Percentiles rank a stretch among this genome's conserved stretches.
Evolutionary conservation across 2,113 vertebrate species (phyloP).

Genomic region (Zosterops japonicus): DNA sequence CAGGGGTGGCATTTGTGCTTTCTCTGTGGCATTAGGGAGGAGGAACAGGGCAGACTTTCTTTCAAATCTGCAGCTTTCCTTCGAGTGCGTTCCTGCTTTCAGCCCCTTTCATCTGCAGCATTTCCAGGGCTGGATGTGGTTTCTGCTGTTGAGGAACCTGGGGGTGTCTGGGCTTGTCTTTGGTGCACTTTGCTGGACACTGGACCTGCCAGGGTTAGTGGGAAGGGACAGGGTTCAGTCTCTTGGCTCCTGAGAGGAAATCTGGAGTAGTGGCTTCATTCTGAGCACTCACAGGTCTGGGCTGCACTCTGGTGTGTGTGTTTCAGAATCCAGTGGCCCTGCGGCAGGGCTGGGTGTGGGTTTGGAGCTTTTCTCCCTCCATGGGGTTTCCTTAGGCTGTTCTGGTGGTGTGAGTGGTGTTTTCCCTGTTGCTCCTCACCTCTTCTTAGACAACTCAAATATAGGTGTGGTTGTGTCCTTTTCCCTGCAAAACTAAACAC

Average conservation of each 20-base stretch:
- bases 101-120: neutral
- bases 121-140: neutral
- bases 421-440: neutral
- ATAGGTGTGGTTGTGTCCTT: neutral
- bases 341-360: neutral
- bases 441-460: neutral
- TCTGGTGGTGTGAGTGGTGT: neutral
- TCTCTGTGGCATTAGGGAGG: neutral
- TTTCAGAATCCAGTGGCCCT: neutral
- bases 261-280: neutral
- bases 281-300: neutral
- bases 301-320: neutral
- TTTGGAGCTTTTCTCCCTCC: neutral
- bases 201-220: neutral
- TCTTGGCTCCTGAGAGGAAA: neutral
- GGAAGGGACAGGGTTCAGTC: neutral
- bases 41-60: neutral
- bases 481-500: neutral
- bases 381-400: rapidly evolving
- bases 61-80: neutral
- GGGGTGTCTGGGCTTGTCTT: neutral
- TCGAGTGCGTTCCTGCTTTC: neutral
- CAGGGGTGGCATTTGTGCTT: neutral
- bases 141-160: neutral
- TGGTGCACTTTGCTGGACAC: rapidly evolving